Conservation (phyloP, 2,113 vertebrate genomes). For the Phalacrocorax pelagicus region DNA sequence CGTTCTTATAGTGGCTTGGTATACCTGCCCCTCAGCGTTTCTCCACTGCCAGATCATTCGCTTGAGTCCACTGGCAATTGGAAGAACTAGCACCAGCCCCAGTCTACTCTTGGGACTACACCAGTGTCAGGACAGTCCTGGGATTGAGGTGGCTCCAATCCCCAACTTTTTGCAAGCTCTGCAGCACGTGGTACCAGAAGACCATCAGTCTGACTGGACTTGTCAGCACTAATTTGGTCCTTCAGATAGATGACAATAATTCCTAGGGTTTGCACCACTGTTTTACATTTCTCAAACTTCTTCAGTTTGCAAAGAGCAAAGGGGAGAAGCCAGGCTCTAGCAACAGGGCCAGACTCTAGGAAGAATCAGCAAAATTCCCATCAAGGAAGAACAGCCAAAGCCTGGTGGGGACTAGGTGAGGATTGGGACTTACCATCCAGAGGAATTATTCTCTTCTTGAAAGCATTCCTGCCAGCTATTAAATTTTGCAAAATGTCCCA, state of each 20-base stretch:
- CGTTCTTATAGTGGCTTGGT: too few species aligned
- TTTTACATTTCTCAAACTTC: not conserved
- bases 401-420: not conserved
- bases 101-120: not conserved
- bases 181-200: not conserved
- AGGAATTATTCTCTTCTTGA: not conserved
- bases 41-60: not conserved
- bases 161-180: not conserved
- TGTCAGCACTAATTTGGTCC: not conserved
- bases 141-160: not conserved
- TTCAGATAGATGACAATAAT: not conserved
- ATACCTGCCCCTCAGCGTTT: not conserved
- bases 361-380: not conserved
- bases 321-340: not conserved
- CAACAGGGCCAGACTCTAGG: not conserved
- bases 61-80: not conserved
- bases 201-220: not conserved
- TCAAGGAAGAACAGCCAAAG: not conserved
- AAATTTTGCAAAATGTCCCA: not conserved
- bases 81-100: not conserved
- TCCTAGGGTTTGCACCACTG: not conserved
- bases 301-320: not conserved
- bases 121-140: not conserved
- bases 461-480: not conserved
- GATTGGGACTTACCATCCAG: not conserved